Conservation (phyloP, 2,797 vertebrate species). For the Spinus pinus region DNA sequence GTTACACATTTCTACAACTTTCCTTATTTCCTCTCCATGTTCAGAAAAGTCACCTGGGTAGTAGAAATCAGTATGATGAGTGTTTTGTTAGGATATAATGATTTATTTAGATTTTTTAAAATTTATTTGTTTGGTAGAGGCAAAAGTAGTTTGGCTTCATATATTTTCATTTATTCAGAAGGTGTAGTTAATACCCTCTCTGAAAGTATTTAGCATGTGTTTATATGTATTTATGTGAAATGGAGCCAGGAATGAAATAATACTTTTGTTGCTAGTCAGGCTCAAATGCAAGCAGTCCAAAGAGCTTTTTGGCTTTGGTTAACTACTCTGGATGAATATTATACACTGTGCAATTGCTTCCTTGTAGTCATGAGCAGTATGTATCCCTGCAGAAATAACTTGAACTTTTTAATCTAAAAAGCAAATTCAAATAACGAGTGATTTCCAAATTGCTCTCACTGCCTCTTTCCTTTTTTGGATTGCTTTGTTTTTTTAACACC, state of each 20-base stretch:
- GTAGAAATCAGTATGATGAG: background rate
- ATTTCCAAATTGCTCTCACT: background rate
- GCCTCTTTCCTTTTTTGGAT: background rate
- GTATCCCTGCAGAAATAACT: background rate
- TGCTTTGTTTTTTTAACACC: background rate
- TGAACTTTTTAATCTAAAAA: background rate
- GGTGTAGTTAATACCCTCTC: background rate
- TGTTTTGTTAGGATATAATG: accelerated
- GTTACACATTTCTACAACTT: background rate
- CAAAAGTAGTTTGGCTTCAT: background rate
- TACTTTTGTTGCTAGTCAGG: background rate
- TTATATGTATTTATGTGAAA: background rate
- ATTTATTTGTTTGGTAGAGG: background rate
- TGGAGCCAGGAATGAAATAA: background rate
- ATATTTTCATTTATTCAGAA: background rate
- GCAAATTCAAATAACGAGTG: background rate
- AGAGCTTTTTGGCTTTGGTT: background rate
- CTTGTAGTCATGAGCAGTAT: background rate
- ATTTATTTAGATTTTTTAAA: background rate
- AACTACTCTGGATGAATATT: background rate
- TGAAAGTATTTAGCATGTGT: background rate
- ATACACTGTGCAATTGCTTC: background rate
- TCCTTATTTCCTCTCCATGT: background rate
- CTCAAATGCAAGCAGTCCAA: background rate
- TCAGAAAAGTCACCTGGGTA: background rate